A percentile compares a stretch with the other conserved stretches of the same genome.
Evolutionary conservation across 92 coral and sea anemone species (phyloP).

Genomic region (Heliopora coerulea): DNA sequence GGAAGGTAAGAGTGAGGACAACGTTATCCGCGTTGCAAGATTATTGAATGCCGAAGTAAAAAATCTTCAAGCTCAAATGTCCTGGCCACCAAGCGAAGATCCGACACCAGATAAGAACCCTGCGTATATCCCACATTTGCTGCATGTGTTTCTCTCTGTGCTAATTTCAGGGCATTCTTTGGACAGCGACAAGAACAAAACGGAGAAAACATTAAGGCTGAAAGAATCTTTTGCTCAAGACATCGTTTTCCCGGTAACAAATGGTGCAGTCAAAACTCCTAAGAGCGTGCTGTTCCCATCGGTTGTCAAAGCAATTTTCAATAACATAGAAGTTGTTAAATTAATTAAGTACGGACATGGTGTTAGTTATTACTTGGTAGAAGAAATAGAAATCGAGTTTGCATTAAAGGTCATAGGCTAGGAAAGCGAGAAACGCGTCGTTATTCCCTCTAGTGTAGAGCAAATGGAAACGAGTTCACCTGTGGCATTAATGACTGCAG

Average conservation of each 20-base stretch:
- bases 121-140: constrained; percentile 48
- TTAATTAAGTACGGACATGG: constrained; percentile 62
- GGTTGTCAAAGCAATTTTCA: constrained; percentile 63
- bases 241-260: constrained; percentile 40
- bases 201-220: constrained; percentile 48
- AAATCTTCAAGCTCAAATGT: constrained; percentile 50
- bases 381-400: constrained; percentile 60
- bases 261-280: constrained; percentile 59
- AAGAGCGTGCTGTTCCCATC: constrained; percentile 56
- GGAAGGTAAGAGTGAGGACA: constrained; percentile 21
- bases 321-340: constrained; percentile 62
- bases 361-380: constrained; percentile 54
- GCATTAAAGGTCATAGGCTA: constrained; percentile 54
- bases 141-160: constrained; percentile 45
- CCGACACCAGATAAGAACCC: constrained; percentile 15
- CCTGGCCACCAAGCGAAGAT: constrained; percentile 62
- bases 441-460: constrained; percentile 46
- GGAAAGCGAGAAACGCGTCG: constrained; percentile 50
- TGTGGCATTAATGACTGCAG: constrained; percentile 63
- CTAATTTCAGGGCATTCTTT: constrained; percentile 55
- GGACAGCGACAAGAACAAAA: constrained; percentile 44
- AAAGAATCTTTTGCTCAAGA: constrained; percentile 58
- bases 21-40: constrained; percentile 38
- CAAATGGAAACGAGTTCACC: constrained; percentile 25
- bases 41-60: constrained; percentile 44